phyloP scores from a whole-genome alignment of 2,113 vertebrate genomes.

The Gallinago jamesoni region DNA sequence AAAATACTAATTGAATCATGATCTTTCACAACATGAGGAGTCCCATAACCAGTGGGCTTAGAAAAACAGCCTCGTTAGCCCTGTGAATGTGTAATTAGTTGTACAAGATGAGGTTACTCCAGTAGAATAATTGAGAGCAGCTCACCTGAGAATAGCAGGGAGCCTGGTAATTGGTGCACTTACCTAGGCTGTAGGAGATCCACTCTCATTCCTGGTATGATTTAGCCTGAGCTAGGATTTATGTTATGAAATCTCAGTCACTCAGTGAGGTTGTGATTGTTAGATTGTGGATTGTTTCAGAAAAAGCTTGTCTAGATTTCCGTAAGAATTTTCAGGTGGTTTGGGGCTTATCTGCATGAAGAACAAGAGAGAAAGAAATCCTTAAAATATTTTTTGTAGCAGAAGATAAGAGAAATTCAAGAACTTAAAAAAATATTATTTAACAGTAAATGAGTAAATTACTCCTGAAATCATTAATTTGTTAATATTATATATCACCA shows the following conservation, averaged over 20 bases:
- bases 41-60: slow-evolving; percentile 10
- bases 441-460: neutral
- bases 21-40: slow-evolving; percentile 31
- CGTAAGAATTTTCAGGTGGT: neutral
- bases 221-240: neutral
- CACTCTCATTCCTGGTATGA: neutral
- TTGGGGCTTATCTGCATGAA: neutral
- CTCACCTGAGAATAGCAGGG: slow-evolving; percentile 17
- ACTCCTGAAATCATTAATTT: neutral
- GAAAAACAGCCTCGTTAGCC: slow-evolving; percentile 24
- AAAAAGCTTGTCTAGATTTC: neutral
- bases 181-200: neutral
- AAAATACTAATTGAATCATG: slow-evolving; percentile 62
- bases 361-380: neutral
- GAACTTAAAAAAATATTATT: neutral
- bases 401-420: neutral
- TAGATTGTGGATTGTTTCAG: neutral
- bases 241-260: neutral
- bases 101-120: slow-evolving; percentile 16
- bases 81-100: slow-evolving; percentile 42
- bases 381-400: rapidly evolving
- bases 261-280: neutral
- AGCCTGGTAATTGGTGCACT: neutral
- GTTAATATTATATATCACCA: neutral
- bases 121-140: slow-evolving; percentile 47